phyloP scores from a whole-genome alignment of 2,797 vertebrate genomes.

The Gallirallus australis region DNA sequence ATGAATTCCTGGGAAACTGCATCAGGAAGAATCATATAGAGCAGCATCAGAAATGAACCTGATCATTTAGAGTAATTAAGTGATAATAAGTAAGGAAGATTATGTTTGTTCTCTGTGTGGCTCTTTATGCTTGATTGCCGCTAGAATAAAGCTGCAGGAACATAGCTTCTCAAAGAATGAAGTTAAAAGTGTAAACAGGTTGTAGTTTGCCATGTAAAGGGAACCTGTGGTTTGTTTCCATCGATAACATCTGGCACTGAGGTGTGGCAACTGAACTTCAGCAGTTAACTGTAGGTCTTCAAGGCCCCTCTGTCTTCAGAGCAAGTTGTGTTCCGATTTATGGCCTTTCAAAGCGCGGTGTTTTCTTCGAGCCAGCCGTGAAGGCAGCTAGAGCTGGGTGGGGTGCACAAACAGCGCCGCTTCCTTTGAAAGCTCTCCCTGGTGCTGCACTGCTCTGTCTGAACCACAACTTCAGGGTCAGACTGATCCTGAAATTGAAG shows the following conservation, averaged over 20 bases:
- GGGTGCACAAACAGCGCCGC: fast-evolving
- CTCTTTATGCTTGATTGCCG: background rate
- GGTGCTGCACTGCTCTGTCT: background rate
- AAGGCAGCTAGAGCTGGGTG: background rate
- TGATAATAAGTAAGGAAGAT: background rate
- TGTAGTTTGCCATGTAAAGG: background rate
- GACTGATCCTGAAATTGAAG: background rate
- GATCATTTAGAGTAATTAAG: background rate
- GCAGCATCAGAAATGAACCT: background rate
- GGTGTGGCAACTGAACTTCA: background rate
- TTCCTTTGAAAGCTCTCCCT: background rate
- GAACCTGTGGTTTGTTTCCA: background rate
- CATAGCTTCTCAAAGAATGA: background rate
- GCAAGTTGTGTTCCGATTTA: background rate
- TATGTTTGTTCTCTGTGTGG: background rate
- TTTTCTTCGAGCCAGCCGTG: background rate
- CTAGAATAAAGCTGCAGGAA: background rate
- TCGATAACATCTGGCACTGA: background rate
- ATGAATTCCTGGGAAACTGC: background rate
- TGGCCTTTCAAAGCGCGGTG: background rate
- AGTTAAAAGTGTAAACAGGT: background rate
- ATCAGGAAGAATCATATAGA: background rate
- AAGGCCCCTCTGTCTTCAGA: background rate
- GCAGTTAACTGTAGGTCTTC: background rate
- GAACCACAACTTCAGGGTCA: background rate